phyloP scores from a whole-genome alignment of 2,888 invertebrate genomes.

The Eustalomyia histrio region DNA sequence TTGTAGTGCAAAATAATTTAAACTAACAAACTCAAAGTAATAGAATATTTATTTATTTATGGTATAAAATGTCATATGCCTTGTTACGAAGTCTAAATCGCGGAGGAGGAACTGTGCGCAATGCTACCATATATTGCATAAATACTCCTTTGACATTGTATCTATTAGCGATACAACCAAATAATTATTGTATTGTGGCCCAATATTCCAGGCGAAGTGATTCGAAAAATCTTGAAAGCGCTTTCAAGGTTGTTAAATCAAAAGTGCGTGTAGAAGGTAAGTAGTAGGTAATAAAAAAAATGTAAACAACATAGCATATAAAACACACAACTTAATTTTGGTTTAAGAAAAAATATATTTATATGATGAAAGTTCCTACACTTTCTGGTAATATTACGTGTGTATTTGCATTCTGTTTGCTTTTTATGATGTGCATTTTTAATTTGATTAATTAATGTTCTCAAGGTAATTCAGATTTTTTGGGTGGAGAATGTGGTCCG shows the following conservation, averaged over 20 bases:
- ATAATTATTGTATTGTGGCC: constrained; percentile 52
- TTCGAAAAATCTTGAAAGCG: constrained; percentile 71
- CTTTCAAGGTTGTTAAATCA: constrained; percentile 72
- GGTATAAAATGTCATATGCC: constrained; percentile 64
- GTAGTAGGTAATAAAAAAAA: background rate
- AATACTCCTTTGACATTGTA: constrained; percentile 43
- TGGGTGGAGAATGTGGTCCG: constrained; percentile 79
- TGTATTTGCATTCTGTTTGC: background rate
- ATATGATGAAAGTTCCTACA: background rate
- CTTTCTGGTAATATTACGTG: constrained; percentile 7
- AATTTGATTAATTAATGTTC: constrained; percentile 24
- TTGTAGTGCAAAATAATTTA: constrained; percentile 45
- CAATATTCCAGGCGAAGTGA: constrained; percentile 72
- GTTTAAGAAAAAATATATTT: constrained; percentile 4
- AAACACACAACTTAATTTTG: background rate
- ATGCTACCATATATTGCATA: constrained; percentile 49
- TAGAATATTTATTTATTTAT: constrained; percentile 8
- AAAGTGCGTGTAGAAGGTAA: constrained; percentile 72
- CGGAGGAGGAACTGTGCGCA: constrained; percentile 54
- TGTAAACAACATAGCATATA: background rate
- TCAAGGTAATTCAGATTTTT: constrained; percentile 71
- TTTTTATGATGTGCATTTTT: constrained; percentile 15
- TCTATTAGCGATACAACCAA: constrained; percentile 39
- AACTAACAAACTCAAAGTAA: constrained; percentile 12
- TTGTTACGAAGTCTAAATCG: constrained; percentile 64